Evolutionary conservation across 1,140 invertebrate genomes (phyloP), one percentile per base, ranked within the genome.

Genomic region (Aphis gossypii): DNA sequence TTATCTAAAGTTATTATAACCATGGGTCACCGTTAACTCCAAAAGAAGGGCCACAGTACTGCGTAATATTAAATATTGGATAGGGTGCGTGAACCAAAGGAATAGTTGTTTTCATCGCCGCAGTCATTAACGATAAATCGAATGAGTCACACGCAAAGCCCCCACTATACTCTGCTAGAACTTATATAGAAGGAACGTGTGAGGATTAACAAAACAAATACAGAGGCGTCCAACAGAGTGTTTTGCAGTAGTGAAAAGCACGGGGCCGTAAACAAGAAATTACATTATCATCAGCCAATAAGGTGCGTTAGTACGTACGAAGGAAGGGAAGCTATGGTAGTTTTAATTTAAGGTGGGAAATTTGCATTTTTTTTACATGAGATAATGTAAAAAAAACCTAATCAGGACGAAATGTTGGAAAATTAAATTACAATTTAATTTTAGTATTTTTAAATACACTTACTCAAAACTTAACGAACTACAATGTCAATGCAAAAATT

Each of bases 161-260:
- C 56, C 20, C 41, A 35, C 44, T 60, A 76, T 60, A 76, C 60
- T 23, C 21, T 30, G 6, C 51, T 20, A 48, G 1, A 35, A 51
- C 18, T 18, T 51, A 56, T 51, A 56, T 41, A 48, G n/a, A 83
- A 21, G 90, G n/a, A 92, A 92, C 90, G 90, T 92, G 90, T 83
- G 46, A 82, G 44, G 68, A 92, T 92, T 92, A 83, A 92, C 46
- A 35, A 82, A 92, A 92, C 90, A 92, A 92, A 92, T 92, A 92
- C 9, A 23, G 35, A 38, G n/a, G 14, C 68, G 41, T 38, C 90
- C 90, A 11, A 82, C 68, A 46, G 56, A 91, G 68, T 48, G 90
- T 68, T 92, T 48, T 82, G 9, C 90, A 83, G 90, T 83, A 83
- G 44, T 25, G 68, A 83, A 30, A 91, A 68, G 38, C 60, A 68